Evolutionary conservation across 2,888 invertebrate species (phyloP).

Genomic region (Eupithecia dodoneata): DNA sequence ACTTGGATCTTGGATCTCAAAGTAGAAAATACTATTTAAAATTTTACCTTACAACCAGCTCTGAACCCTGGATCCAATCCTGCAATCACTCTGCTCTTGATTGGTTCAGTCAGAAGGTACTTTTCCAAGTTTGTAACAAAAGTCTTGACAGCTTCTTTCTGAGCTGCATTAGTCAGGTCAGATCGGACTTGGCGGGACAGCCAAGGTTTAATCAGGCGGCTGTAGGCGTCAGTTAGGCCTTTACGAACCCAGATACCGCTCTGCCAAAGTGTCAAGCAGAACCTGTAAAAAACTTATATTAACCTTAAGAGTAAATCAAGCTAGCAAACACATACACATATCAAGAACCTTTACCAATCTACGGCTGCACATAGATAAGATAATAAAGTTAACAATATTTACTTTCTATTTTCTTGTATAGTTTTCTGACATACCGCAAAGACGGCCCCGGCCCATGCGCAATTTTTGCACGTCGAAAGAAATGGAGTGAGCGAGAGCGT

Average conservation of each 20-base stretch:
- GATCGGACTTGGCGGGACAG: conserved; percentile 88
- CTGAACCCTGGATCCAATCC: conserved; percentile 96
- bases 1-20: background rate
- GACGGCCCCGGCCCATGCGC: no score
- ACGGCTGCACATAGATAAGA: no score
- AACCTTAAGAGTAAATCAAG: no score
- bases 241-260: conserved; percentile 70
- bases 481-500: no score
- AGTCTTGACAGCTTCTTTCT: conserved; percentile 92
- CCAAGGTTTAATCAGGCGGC: conserved; percentile 84
- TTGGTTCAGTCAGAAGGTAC: conserved; percentile 90
- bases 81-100: conserved; percentile 90
- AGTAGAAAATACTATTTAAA: background rate
- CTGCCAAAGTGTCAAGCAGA: conserved; percentile 72
- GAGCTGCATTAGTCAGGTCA: conserved; percentile 89
- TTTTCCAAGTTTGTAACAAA: conserved; percentile 94
- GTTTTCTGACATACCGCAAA: no score
- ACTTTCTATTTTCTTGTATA: no score
- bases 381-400: no score
- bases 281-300: conserved; percentile 53
- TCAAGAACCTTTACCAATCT: no score
- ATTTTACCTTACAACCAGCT: conserved; percentile 93
- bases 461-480: no score
- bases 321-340: no score
- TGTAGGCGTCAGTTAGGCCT: conserved; percentile 75